Conservation (phyloP, 1,140 invertebrate species). For the Calosoma granatense region DNA sequence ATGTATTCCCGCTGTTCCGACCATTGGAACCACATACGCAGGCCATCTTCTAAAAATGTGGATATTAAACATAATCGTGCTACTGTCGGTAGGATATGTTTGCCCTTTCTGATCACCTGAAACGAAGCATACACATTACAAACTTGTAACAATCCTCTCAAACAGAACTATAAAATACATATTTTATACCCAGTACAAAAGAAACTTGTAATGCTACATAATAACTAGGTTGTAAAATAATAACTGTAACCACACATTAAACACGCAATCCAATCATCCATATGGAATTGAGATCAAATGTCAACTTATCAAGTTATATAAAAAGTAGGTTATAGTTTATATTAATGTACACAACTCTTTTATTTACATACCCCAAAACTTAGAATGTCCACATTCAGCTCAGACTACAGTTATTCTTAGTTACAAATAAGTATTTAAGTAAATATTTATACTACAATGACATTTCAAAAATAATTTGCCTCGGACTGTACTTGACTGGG, state of each 20-base stretch:
- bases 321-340: constrained; percentile 10
- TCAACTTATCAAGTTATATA: not conserved
- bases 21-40: constrained; percentile 99
- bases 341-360: no score
- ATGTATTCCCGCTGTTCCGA: constrained; percentile 96
- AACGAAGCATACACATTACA: constrained; percentile 22
- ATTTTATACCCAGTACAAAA: constrained; percentile 9
- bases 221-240: no score
- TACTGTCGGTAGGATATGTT: constrained; percentile 88
- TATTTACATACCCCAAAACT: no score
- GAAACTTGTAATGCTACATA: no score
- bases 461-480: constrained; percentile 9
- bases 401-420: no score
- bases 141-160: not conserved
- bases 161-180: constrained; percentile 9
- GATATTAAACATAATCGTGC: constrained; percentile 96
- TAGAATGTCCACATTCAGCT: no score
- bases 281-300: constrained; percentile 5
- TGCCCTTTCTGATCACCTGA: constrained; percentile 85
- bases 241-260: not conserved
- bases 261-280: not conserved
- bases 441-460: no score
- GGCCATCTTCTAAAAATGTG: constrained; percentile 98
- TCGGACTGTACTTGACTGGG: constrained; percentile 21
- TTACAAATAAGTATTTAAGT: no score